Evolutionary conservation across 1,140 invertebrate genomes (phyloP).

Genomic region (Macrobrachium nipponense): DNA sequence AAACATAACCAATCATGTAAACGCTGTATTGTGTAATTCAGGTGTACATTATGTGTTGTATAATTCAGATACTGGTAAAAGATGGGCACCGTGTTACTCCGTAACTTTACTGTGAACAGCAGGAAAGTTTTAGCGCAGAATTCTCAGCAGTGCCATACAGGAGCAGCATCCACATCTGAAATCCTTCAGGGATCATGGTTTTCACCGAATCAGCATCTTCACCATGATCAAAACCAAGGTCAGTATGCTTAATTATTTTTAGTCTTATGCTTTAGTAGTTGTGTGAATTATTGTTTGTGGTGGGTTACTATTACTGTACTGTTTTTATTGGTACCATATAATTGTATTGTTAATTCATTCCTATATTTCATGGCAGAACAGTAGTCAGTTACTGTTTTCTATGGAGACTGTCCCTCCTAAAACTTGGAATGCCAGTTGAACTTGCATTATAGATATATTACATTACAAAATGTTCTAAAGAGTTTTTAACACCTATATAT

Average conservation of each 20-base stretch:
- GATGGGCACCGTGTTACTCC: background rate
- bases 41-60: no score
- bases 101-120: background rate
- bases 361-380: no score
- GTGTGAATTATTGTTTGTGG: background rate
- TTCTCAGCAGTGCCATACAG: conserved; percentile 18
- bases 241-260: background rate
- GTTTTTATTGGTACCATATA: background rate
- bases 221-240: conserved; percentile 29
- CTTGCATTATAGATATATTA: no score
- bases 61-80: background rate
- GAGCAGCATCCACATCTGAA: conserved; percentile 10
- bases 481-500: no score
- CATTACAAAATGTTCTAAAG: no score
- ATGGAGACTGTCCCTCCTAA: no score
- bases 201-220: conserved; percentile 32
- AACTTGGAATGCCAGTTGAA: no score
- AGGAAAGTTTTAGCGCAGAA: background rate
- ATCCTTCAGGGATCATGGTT: conserved; percentile 39
- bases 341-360: no score
- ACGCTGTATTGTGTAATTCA: no score
- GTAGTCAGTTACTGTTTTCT: no score
- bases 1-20: no score
- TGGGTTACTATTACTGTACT: no score
- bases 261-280: background rate